Evolutionary conservation across 1,140 invertebrate species (phyloP), one percentile per base, ranked within the genome.

Genomic region (Neomicropteryx cornuta): DNA sequence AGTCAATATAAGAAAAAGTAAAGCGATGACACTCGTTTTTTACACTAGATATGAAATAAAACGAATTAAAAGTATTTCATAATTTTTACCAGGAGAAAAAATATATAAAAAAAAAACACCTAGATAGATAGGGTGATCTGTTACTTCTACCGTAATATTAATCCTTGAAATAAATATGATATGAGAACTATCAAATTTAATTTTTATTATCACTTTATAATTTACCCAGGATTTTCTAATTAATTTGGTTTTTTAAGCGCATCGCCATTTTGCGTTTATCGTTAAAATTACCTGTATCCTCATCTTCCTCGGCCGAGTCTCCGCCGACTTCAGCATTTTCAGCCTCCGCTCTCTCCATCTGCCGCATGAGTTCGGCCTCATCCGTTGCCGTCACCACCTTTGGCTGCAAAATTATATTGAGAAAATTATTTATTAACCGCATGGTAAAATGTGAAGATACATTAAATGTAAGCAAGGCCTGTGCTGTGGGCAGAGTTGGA

Each of bases 341-440:
- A 36, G 84, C 76, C 60, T 97, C 93, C 8, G 94, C 80, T 38
- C 83, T 74, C 67, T 97, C 90, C 80, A 99, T 81, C 62, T 94
- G 86, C 56, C 86, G 75, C 11, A 87, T 84, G 42, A 98, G 69
- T 62, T 97, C 94, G 1, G 87, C 88, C 66, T 99, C 96, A 62
- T 99, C 96, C 8, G 87, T 83, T 33, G 96, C 94, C 17, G 96
- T 98, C 5, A 99, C 93, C 33, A 99, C 92, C 75, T 97, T 96
- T 29, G 94, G 92, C 86, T 94, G 53, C 10, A 61, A 57, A 50
- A n/a, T n/a, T n/a, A n/a, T n/a, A n/a, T n/a, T n/a, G n/a, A n/a
- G 18, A 46, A 44, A 42, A 41, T 36, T 47, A 22, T 43, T 38
- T 32, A 32, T 23, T 18, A 28, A 31, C 16, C 8, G 13, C n/a